These are phyloP conservation scores for Drosophila sulfurigaster DNA, from an alignment of 1,140 invertebrate genomes.

Conservation along the genomic window DNA sequence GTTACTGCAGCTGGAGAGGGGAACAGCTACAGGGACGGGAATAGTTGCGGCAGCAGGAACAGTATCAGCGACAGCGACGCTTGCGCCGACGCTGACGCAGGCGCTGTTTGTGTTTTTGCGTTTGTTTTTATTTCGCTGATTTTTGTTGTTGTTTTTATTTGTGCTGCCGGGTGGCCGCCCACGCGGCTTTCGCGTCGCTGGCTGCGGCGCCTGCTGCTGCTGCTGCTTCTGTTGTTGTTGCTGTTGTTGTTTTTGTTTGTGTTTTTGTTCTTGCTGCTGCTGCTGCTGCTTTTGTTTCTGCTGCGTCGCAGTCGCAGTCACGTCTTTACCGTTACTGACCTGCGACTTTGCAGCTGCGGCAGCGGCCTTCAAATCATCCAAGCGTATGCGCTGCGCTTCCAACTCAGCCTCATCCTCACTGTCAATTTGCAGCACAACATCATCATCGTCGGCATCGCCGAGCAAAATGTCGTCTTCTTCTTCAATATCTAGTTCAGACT, in stretches of 20 bases:
- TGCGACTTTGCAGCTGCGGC: constrained; percentile 65
- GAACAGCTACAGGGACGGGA: not conserved
- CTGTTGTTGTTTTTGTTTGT: constrained; percentile 6
- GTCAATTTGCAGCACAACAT: constrained; percentile 74
- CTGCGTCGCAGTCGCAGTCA: constrained; percentile 2
- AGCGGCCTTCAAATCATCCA: constrained; percentile 64
- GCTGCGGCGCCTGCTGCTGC: not conserved
- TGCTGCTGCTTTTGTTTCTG: not conserved
- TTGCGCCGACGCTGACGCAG: constrained; percentile 27
- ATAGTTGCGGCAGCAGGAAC: not conserved
- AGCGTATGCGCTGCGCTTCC: constrained; percentile 77
- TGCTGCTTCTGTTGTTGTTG: not conserved
- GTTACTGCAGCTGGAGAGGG: not conserved
- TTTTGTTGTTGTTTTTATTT: constrained; percentile 51
- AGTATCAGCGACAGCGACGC: not conserved
- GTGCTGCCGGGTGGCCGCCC: constrained; percentile 58
- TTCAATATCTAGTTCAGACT: constrained; percentile 69
- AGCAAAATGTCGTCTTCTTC: constrained; percentile 69
- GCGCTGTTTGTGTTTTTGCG: constrained; percentile 55
- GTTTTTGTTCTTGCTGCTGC: not conserved
- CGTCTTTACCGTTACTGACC: constrained; percentile 75
- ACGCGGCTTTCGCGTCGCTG: constrained; percentile 54
- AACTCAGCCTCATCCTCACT: constrained; percentile 81
- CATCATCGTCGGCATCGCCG: constrained; percentile 71
- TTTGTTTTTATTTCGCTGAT: constrained; percentile 50